A percentile compares a stretch with the other conserved stretches of the same genome.
These are phyloP conservation scores for Gobio occitaniae DNA, from an alignment of 2,797 vertebrate genomes.

Conservation along the genomic window DNA sequence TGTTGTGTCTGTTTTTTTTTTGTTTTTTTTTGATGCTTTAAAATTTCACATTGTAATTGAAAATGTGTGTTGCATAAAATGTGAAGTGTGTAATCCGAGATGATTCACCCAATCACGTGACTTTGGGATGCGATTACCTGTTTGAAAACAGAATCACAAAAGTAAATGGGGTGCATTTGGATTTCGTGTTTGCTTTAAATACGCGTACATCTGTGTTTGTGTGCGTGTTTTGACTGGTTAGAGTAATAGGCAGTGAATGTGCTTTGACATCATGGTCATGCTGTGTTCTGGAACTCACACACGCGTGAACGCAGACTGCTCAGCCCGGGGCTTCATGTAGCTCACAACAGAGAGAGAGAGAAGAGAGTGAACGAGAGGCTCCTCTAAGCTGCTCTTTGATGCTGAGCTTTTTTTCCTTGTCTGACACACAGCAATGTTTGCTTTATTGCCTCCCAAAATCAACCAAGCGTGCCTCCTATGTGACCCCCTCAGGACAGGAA, in stretches of 20 bases:
- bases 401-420: slow-evolving; percentile 6
- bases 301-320: slow-evolving; percentile 31
- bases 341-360: slow-evolving; percentile 11
- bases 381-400: slow-evolving; percentile 38
- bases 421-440: slow-evolving; percentile 46
- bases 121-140: not conserved
- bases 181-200: not conserved
- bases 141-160: not conserved
- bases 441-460: slow-evolving; percentile 42
- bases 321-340: slow-evolving; percentile 29
- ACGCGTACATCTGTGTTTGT: slow-evolving; percentile 15
- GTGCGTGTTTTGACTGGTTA: slow-evolving; percentile 31
- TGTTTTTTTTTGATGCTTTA: not conserved
- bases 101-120: not conserved
- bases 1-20: not conserved
- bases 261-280: slow-evolving; percentile 42
- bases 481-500: slow-evolving; percentile 48
- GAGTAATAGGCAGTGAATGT: slow-evolving; percentile 48
- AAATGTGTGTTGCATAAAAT: not conserved
- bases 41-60: not conserved
- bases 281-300: slow-evolving; percentile 58
- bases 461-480: slow-evolving; percentile 36
- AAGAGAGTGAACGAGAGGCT: slow-evolving; percentile 28
- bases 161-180: not conserved
- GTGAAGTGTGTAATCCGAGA: not conserved